Evolutionary conservation across 2,113 vertebrate genomes (phyloP).

Genomic region (Buteo buteo): DNA sequence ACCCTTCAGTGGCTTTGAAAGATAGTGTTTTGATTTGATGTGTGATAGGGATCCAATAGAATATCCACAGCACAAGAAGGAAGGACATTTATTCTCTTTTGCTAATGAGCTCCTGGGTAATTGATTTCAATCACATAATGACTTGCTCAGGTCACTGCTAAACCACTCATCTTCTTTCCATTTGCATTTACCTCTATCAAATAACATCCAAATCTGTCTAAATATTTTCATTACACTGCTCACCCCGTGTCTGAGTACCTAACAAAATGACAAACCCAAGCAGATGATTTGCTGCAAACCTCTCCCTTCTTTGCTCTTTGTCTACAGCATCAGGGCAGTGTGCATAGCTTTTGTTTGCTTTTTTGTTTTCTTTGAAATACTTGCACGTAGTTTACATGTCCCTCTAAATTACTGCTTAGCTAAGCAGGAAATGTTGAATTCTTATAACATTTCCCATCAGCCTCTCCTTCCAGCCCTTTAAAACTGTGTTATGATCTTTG

Average conservation of each 20-base stretch:
- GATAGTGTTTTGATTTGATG: background rate
- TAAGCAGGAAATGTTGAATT: constrained; percentile 49
- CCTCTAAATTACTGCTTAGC: constrained; percentile 45
- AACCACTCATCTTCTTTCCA: background rate
- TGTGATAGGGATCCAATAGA: background rate
- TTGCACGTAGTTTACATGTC: constrained; percentile 1
- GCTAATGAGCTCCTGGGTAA: background rate
- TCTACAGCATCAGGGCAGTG: background rate
- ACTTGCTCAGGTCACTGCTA: background rate
- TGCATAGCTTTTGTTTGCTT: constrained; percentile 15
- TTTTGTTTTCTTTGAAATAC: constrained; percentile 49
- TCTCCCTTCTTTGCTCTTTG: constrained; percentile 22
- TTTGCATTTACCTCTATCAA: background rate
- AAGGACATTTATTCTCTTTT: background rate
- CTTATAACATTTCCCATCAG: constrained; percentile 35
- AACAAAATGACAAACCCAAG: background rate
- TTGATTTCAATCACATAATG: background rate
- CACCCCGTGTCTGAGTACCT: background rate
- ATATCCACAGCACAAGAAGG: background rate
- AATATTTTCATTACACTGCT: background rate
- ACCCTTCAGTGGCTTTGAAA: background rate
- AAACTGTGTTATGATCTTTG: constrained; percentile 41
- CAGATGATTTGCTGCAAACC: background rate
- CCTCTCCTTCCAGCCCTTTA: constrained; percentile 34
- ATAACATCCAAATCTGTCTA: background rate